These are phyloP conservation scores for Phocoena sinus DNA, from an alignment of 2,113 vertebrate genomes.

Conservation along the genomic window DNA sequence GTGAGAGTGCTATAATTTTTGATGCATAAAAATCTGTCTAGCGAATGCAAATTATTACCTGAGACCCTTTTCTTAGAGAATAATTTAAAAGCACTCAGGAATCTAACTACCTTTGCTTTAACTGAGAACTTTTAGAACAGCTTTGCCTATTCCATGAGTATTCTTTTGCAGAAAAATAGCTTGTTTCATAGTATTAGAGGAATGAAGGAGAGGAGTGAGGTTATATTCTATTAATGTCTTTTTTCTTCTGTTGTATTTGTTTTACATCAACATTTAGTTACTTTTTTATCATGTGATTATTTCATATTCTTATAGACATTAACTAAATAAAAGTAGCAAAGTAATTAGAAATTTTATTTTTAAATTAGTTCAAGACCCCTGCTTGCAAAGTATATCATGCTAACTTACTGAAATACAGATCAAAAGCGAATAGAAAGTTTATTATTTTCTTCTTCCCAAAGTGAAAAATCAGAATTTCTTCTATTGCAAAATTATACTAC, in stretches of 20 bases:
- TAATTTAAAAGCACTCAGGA: conserved; percentile 80
- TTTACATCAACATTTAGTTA: conserved; percentile 1
- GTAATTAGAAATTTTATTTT: conserved; percentile 4
- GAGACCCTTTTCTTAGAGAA: conserved; percentile 75
- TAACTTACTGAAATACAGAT: not conserved
- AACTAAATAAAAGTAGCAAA: conserved; percentile 33
- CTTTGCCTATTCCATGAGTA: conserved; percentile 74
- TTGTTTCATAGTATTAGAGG: conserved; percentile 52
- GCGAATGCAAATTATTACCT: conserved; percentile 78
- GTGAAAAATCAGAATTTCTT: not conserved
- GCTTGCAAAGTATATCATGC: not conserved
- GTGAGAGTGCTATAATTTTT: conserved; percentile 73
- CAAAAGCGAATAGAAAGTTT: not conserved
- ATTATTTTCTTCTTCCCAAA: not conserved
- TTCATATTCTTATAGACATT: conserved; percentile 23
- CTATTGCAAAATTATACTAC: not conserved
- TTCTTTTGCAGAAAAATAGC: conserved; percentile 68
- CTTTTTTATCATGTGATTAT: conserved; percentile 49
- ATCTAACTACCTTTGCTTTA: conserved; percentile 82
- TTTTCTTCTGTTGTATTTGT: not conserved
- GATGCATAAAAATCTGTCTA: conserved; percentile 69
- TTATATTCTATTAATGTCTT: conserved; percentile 46
- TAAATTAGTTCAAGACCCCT: not conserved
- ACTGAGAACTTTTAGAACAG: conserved; percentile 77
- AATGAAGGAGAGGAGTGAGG: not conserved